Evolutionary conservation across 2,888 invertebrate species (phyloP).

Genomic region (Danaus chrysippus): DNA sequence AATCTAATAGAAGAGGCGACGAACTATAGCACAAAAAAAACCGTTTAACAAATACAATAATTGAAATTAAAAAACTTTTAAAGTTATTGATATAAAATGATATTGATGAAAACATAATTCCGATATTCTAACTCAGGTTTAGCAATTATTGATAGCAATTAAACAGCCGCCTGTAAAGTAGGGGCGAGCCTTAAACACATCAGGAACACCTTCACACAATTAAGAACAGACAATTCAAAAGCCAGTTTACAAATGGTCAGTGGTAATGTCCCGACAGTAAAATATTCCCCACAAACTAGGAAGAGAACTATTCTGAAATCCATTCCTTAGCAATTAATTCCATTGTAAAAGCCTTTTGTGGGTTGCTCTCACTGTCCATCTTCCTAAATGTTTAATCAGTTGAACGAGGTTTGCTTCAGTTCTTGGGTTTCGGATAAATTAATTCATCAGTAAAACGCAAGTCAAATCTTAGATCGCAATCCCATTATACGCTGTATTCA

Average conservation of each 20-base stretch:
- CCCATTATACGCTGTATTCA: neutral
- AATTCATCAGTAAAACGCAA: constrained; percentile 7
- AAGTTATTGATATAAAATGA: too few relatives aligned
- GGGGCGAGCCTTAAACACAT: neutral
- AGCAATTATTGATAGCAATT: too few relatives aligned
- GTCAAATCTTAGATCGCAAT: neutral
- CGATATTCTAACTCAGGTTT: too few relatives aligned
- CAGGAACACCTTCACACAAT: constrained; percentile 5
- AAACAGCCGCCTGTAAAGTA: too few relatives aligned
- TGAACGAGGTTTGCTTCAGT: constrained; percentile 10
- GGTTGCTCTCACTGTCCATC: constrained; percentile 17
- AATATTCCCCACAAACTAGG: constrained; percentile 25
- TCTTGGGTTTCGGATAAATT: constrained; percentile 6
- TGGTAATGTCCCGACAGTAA: constrained; percentile 27
- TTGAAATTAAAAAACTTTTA: too few relatives aligned
- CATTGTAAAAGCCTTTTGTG: constrained; percentile 21
- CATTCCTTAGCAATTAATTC: constrained; percentile 27
- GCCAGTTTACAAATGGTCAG: constrained; percentile 29
- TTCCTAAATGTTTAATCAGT: constrained; percentile 17
- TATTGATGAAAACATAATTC: too few relatives aligned
- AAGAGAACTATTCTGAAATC: constrained; percentile 27
- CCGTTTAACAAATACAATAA: too few relatives aligned
- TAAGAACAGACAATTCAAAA: constrained; percentile 24
- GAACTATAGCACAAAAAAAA: too few relatives aligned
- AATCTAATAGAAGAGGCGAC: too few relatives aligned